These are phyloP conservation scores for Troides helena DNA, from an alignment of 2,888 invertebrate species.

Conservation along the genomic window DNA sequence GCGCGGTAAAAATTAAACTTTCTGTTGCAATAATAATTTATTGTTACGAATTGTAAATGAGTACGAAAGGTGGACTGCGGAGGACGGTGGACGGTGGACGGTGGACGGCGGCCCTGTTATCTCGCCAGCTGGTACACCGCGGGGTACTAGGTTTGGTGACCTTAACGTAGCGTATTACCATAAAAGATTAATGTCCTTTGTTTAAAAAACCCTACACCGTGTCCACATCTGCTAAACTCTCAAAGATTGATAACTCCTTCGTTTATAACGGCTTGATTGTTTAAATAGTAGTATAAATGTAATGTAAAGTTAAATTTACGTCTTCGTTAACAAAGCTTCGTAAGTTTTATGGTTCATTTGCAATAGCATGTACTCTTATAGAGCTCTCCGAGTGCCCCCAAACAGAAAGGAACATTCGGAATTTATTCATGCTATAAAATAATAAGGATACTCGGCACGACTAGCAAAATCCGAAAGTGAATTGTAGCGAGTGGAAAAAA, in stretches of 20 bases:
- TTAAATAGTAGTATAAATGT: no score
- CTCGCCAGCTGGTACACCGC: slow-evolving; percentile 28
- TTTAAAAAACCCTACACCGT: background rate
- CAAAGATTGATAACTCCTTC: no score
- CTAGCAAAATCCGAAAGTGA: slow-evolving; percentile 75
- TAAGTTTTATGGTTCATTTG: no score
- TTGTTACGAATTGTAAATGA: slow-evolving; percentile 32
- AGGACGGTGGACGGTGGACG: slow-evolving; percentile 13
- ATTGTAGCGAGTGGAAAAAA: slow-evolving; percentile 77
- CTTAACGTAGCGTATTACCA: slow-evolving; percentile 16
- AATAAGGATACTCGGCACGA: slow-evolving; percentile 59
- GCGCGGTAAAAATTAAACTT: slow-evolving; percentile 13
- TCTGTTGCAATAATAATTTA: slow-evolving; percentile 29
- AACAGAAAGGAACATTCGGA: slow-evolving; percentile 36
- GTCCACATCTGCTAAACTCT: slow-evolving; percentile 14
- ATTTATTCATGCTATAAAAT: slow-evolving; percentile 61
- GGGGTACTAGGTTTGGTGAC: slow-evolving; percentile 26
- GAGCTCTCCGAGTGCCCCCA: background rate
- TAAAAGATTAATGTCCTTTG: slow-evolving; percentile 18
- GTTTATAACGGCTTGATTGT: no score
- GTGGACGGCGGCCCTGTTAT: slow-evolving; percentile 23
- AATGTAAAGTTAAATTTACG: no score
- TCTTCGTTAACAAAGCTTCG: no score
- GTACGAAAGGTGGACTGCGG: slow-evolving; percentile 30
- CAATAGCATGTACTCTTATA: no score